phyloP scores from a whole-genome alignment of 2,888 invertebrate species.

The Troides oblongomaculatus region DNA sequence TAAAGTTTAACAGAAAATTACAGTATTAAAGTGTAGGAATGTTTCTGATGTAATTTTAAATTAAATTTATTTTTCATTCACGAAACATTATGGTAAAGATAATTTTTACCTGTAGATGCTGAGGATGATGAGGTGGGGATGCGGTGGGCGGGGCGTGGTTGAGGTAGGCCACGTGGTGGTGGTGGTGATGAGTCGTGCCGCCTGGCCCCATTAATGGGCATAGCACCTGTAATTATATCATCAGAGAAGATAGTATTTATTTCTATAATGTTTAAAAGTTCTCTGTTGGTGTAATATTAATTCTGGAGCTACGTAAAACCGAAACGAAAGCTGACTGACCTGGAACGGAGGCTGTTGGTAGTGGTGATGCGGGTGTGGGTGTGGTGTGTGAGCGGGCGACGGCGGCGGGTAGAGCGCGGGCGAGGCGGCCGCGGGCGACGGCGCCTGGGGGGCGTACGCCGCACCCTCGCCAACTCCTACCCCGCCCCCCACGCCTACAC shows the following conservation, averaged over 20 bases:
- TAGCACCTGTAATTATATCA: constrained; percentile 52
- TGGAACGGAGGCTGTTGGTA: constrained; percentile 74
- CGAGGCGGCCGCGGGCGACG: constrained; percentile 69
- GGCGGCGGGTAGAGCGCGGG: constrained; percentile 75
- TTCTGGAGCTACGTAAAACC: no score
- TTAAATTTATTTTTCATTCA: no score
- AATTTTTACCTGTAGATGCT: constrained; percentile 52
- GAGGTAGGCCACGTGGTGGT: constrained; percentile 73
- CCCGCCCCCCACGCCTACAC: constrained; percentile 38
- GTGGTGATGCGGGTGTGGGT: constrained; percentile 56
- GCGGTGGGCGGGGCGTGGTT: constrained; percentile 74
- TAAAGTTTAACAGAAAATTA: no score
- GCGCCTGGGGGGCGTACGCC: constrained; percentile 64
- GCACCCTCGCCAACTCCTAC: constrained; percentile 47
- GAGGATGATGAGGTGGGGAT: constrained; percentile 67
- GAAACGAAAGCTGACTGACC: constrained; percentile 40
- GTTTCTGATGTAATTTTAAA: no score
- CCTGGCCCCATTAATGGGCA: constrained; percentile 67
- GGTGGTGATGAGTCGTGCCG: constrained; percentile 58
- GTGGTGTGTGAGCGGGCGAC: constrained; percentile 74
- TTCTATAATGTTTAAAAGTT: no score
- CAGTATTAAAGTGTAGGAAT: no score
- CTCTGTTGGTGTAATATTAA: no score
- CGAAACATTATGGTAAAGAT: no score
- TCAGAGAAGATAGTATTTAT: no score